Conservation (phyloP, 2,797 vertebrate genomes). For the Notamacropus eugenii region DNA sequence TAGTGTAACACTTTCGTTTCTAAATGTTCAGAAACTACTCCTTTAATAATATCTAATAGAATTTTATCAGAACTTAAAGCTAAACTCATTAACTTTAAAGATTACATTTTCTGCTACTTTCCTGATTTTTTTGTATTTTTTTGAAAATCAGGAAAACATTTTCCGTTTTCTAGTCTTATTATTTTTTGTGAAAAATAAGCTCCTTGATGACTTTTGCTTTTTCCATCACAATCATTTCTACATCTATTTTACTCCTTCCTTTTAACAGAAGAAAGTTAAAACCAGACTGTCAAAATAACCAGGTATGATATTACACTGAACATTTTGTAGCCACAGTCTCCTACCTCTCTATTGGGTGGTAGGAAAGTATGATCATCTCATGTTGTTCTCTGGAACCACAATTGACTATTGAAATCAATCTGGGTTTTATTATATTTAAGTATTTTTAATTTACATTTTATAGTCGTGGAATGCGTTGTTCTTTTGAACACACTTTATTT, state of each 20-base stretch:
- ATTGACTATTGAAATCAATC: not conserved
- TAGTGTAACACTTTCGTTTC: not conserved
- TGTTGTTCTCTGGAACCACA: not conserved
- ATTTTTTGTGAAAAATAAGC: not conserved
- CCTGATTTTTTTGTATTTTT: not conserved
- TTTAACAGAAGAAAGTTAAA: not conserved
- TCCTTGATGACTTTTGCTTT: not conserved
- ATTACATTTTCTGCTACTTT: not conserved
- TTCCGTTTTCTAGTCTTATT: not conserved
- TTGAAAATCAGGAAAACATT: not conserved
- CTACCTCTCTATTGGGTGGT: not conserved
- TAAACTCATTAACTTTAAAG: not conserved
- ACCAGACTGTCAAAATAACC: not conserved
- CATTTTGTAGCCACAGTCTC: not conserved
- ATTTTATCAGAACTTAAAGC: not conserved
- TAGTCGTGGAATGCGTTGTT: not conserved
- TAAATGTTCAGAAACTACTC: not conserved
- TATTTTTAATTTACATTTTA: not conserved
- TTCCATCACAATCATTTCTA: not conserved
- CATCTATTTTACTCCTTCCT: not conserved
- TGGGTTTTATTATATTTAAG: not conserved
- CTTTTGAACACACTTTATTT: not conserved
- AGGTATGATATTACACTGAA: not conserved
- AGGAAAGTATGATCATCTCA: not conserved
- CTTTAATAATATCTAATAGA: not conserved